These are phyloP conservation scores for Euura lappo DNA, from an alignment of 1,140 invertebrate species.

Conservation along the genomic window DNA sequence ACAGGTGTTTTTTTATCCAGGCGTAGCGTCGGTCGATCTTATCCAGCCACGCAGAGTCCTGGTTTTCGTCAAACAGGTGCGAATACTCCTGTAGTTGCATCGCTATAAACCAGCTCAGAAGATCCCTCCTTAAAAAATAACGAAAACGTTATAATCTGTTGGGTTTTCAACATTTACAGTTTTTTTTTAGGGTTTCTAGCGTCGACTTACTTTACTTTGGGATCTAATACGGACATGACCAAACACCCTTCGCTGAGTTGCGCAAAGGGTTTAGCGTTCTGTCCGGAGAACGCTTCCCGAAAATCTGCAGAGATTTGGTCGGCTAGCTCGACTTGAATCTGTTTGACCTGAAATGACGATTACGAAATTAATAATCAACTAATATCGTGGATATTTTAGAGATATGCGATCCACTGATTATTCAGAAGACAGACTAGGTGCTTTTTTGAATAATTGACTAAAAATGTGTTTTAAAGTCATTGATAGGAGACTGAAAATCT, in stretches of 20 bases:
- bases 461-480: too few relatives aligned
- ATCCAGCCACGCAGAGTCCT: slow-evolving; percentile 96
- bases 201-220: slow-evolving; percentile 77
- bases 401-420: too few relatives aligned
- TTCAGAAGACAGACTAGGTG: too few relatives aligned
- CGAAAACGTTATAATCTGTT: too few relatives aligned
- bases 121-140: slow-evolving; percentile 66
- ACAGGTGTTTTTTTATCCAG: slow-evolving; percentile 97
- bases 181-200: neutral
- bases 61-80: slow-evolving; percentile 92
- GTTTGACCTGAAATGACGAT: slow-evolving; percentile 71
- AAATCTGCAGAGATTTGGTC: slow-evolving; percentile 95
- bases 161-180: too few relatives aligned
- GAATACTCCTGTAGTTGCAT: slow-evolving; percentile 91
- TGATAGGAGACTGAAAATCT: slow-evolving; percentile 49
- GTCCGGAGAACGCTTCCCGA: slow-evolving; percentile 86
- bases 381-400: too few relatives aligned
- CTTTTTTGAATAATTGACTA: too few relatives aligned
- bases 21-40: slow-evolving; percentile 94
- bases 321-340: slow-evolving; percentile 85
- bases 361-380: too few relatives aligned
- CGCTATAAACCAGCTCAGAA: slow-evolving; percentile 92
- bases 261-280: slow-evolving; percentile 73
- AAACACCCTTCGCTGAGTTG: slow-evolving; percentile 91
- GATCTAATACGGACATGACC: slow-evolving; percentile 91